phyloP scores from a whole-genome alignment of 2,113 vertebrate genomes.

The Sylvilagus bachmani region DNA sequence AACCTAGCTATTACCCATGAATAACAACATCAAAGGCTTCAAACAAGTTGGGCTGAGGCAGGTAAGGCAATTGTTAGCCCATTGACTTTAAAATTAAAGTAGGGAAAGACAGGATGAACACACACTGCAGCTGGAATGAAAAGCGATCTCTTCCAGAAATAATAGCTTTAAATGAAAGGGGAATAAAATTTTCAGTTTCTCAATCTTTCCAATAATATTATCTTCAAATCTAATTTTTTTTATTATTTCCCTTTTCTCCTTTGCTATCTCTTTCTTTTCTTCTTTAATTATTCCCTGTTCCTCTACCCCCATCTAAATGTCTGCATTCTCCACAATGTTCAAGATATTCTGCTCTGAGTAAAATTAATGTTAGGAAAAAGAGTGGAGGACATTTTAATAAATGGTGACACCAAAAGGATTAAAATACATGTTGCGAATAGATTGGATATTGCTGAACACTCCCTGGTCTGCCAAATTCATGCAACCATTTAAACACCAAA shows the following conservation, averaged over 20 bases:
- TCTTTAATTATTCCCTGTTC: not conserved
- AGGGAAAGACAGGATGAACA: conserved; percentile 67
- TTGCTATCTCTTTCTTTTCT: not conserved
- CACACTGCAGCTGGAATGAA: conserved; percentile 58
- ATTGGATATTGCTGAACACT: not conserved
- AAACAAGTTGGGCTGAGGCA: conserved; percentile 55
- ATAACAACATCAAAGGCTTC: conserved; percentile 70
- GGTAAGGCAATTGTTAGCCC: conserved; percentile 74
- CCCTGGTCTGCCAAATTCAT: too few relatives aligned
- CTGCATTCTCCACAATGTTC: not conserved
- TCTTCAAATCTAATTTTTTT: not conserved
- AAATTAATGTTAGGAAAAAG: not conserved
- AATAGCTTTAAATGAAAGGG: conserved; percentile 72
- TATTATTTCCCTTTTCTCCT: not conserved
- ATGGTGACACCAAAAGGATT: not conserved
- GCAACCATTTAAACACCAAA: too few relatives aligned
- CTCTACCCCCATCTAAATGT: not conserved
- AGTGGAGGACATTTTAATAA: not conserved
- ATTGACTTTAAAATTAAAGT: conserved; percentile 73
- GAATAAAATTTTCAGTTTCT: conserved; percentile 40
- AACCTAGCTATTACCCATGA: not conserved
- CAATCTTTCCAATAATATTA: not conserved
- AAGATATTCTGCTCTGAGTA: not conserved
- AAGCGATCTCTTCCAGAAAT: conserved; percentile 62
- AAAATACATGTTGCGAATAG: not conserved